Base-by-base conservation (phyloP, 2,113 vertebrate species). In the Myrmecophaga tridactyla region DNA sequence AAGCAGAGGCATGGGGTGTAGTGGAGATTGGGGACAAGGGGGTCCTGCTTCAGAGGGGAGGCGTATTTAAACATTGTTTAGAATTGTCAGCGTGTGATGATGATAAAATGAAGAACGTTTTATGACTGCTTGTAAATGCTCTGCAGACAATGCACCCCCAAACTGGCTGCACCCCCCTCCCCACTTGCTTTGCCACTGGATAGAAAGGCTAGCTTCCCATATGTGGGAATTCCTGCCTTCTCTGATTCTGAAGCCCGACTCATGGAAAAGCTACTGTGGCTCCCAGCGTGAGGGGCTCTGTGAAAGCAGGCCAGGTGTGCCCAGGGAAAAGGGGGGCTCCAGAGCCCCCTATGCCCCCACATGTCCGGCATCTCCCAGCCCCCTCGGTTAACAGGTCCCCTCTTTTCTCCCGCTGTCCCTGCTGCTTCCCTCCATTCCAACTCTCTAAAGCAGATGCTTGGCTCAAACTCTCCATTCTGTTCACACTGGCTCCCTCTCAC, bases 61-160 rank as follows among this genome's bases (percentile, higher is more conserved):
- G 17, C 25, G 2, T 36, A 29, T 31, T 39, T 89, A 34, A 2
- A 23, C 41, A 4, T 18, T 48, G 48, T 51, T 63, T 20, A 56
- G 10, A 80, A 90, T 3, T 43, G 63, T 51, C 43, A 21, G 20
- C 25, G 2, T 25, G 27, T 21, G 23, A n/a, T 36, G 60, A 6
- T 62, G 23, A 13, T 76, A 51, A 76, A 76, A 81, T 46, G n/a
- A n/a, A 89, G 53, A 63, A 7, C 15, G n/a, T 29, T 36, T 31
- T 67, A 77, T 70, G 7, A 43, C 4, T 75, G 27, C 73, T 78
- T 90, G 43, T 21, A 25, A n/a, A 75, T 93, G 91, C 63, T 94
- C 83, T 25, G 14, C 36, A 67, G 51, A 43, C 1, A 53, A 46
- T 43, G 56, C 2, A 41, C 20, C 13, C 23, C 48, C 27, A 81